A percentile compares a stretch with the other conserved stretches of the same genome.
Evolutionary conservation across 2,888 invertebrate species (phyloP).

Genomic region (Monopis laevigella): DNA sequence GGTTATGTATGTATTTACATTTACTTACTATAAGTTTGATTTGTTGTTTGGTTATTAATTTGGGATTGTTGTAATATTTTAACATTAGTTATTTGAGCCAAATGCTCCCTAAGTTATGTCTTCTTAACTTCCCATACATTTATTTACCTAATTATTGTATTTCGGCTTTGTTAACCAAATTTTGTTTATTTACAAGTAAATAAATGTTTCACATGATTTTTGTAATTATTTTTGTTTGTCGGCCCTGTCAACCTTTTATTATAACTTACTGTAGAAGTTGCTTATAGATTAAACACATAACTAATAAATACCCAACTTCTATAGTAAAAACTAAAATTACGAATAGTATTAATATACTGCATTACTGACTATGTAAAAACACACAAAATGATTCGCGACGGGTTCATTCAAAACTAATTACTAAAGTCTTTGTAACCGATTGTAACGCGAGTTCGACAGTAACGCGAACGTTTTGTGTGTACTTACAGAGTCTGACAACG

Average conservation of each 20-base stretch:
- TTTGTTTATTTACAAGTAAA: conserved; percentile 63
- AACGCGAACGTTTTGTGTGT: conserved; percentile 61
- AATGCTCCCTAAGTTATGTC: background rate
- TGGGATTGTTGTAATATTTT: conserved; percentile 56
- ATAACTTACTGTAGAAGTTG: too few relatives aligned
- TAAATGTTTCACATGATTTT: conserved; percentile 66
- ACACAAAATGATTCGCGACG: conserved; percentile 42
- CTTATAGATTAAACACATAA: too few relatives aligned
- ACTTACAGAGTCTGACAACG: conserved; percentile 84
- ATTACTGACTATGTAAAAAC: conserved; percentile 31
- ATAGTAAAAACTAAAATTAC: too few relatives aligned
- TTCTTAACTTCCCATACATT: background rate
- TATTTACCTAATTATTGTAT: background rate
- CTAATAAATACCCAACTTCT: too few relatives aligned
- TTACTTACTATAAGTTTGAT: conserved; percentile 16
- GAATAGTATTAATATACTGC: too few relatives aligned
- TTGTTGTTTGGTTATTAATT: conserved; percentile 42
- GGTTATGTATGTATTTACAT: too few relatives aligned
- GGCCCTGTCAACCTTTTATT: conserved; percentile 14
- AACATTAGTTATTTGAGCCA: background rate
- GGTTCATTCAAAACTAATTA: conserved; percentile 61
- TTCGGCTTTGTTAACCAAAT: conserved; percentile 57
- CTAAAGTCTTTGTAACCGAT: conserved; percentile 45
- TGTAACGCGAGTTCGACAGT: conserved; percentile 17
- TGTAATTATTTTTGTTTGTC: conserved; percentile 64